A percentile compares a stretch with the other conserved stretches of the same genome.
These are phyloP conservation scores for Synodontis membranacea DNA, from an alignment of 2,113 vertebrate genomes.

Conservation along the genomic window DNA sequence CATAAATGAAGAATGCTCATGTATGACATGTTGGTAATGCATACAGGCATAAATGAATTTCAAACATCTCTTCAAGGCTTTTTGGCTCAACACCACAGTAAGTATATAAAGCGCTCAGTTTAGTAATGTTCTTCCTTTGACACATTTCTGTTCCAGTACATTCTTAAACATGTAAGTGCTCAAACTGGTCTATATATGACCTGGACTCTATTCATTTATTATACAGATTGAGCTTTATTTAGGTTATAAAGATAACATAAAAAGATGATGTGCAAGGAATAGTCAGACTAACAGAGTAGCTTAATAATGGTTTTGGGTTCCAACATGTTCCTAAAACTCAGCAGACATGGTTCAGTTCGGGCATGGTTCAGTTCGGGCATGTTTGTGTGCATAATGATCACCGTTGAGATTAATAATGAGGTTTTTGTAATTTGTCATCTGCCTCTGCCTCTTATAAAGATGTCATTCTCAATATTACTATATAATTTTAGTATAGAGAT, in stretches of 20 bases:
- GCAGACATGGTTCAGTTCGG: not conserved
- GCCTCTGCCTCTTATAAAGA: conserved; percentile 28
- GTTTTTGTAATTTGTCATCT: not conserved
- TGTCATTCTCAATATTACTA: not conserved
- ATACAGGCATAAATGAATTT: not conserved
- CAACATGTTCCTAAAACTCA: not conserved
- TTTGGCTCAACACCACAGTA: not conserved
- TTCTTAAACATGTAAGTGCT: not conserved
- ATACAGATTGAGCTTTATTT: not conserved
- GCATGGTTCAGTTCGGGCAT: not conserved
- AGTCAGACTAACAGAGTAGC: not conserved
- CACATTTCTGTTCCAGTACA: conserved; percentile 1
- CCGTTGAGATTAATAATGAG: not conserved
- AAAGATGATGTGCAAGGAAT: not conserved
- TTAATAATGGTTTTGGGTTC: not conserved
- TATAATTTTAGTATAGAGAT: not conserved
- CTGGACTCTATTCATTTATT: not conserved
- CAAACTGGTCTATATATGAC: not conserved
- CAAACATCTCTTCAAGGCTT: not conserved
- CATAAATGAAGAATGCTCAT: not conserved
- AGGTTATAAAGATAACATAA: not conserved
- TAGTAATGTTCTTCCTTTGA: not conserved
- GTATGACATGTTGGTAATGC: not conserved
- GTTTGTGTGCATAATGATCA: not conserved
- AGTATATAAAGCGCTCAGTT: not conserved